Percentiles rank a stretch among this genome's conserved stretches.
Conservation (phyloP, 2,888 invertebrate species). For the Leptothorax acervorum region DNA sequence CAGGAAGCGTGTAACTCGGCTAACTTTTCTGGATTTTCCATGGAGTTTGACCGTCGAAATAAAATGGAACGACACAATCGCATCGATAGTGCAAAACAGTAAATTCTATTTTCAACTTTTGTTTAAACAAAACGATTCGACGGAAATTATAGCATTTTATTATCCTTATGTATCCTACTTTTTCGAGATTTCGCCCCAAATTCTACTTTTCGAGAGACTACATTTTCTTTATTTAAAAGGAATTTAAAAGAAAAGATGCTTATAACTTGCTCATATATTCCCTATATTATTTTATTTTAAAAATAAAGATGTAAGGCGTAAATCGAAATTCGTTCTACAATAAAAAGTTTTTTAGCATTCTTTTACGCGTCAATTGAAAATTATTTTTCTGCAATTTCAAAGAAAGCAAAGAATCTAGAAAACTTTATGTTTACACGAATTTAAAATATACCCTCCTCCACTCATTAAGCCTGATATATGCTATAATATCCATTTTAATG, state of each 20-base stretch:
- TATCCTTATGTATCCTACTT: constrained; percentile 4
- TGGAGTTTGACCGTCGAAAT: constrained; percentile 28
- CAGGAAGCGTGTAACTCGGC: constrained; percentile 34
- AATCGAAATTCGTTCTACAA: neutral
- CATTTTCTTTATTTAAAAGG: neutral
- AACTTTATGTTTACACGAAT: neutral
- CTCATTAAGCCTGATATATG: neutral
- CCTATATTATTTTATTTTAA: neutral
- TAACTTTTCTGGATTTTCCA: constrained; percentile 49
- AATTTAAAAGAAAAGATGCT: neutral
- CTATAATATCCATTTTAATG: neutral
- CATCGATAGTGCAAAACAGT: neutral
- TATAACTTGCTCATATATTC: neutral
- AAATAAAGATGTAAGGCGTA: neutral
- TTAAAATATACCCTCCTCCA: neutral
- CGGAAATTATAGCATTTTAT: constrained; percentile 23
- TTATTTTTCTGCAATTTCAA: neutral
- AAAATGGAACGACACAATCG: constrained; percentile 39
- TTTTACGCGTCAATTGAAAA: neutral
- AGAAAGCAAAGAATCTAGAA: neutral
- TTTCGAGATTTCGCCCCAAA: neutral
- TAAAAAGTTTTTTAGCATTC: neutral
- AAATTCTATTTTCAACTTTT: constrained; percentile 24
- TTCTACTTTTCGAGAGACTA: constrained; percentile 2
- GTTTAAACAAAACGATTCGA: constrained; percentile 8